Base-by-base conservation (phyloP, 2,113 vertebrate species). In the Illadopsis cleaveri region DNA sequence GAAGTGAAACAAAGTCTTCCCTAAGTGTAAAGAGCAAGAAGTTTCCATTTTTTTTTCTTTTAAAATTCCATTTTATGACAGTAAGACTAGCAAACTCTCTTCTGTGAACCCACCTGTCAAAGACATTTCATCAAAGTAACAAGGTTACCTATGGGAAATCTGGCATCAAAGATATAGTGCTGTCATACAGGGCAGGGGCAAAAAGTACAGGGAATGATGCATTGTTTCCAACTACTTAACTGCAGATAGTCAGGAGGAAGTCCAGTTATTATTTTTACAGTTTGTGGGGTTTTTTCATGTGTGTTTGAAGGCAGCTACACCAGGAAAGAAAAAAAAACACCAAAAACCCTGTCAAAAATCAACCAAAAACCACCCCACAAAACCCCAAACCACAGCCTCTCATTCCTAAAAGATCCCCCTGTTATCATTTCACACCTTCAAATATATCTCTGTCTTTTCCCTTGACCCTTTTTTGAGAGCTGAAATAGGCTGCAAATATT, bases 401-500 rank as follows among this genome's bases (percentile, higher is more conserved):
- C 6, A 13, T 20, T 28, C 24, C 18, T 48, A 48, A 47, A 73
- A 81, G 17, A 65, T 42, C 22, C 28, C 31, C 64, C 62, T 38
- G 28, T 31, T 16, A 91, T 53, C 8, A n/a, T 40, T 96, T 68
- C 53, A 61, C 28, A 8, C 82, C 57, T 80, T 95, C 42, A 92
- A 90, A 93, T 77, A 79, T 37, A 57, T 80, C 66, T 96, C 37
- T 75, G 24, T 77, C 5, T 89, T 95, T 96, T 77, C 57, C n/a
- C 42, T 82, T 94, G 35, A 75, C 37, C 30, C n/a, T 48, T 94
- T 92, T 87, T 78, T 82, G 62, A 91, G 68, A 96, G 40, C 33
- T 95, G 91, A 96, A 98, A 95, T 25, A 95, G 82, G 38, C 83
- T 96, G 80, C 80, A 95, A 97, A 92, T 92, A 88, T 60, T 57